Percentiles rank a stretch among this genome's conserved stretches.
Conservation (phyloP, 2,797 vertebrate species). For the Tapirus indicus region DNA sequence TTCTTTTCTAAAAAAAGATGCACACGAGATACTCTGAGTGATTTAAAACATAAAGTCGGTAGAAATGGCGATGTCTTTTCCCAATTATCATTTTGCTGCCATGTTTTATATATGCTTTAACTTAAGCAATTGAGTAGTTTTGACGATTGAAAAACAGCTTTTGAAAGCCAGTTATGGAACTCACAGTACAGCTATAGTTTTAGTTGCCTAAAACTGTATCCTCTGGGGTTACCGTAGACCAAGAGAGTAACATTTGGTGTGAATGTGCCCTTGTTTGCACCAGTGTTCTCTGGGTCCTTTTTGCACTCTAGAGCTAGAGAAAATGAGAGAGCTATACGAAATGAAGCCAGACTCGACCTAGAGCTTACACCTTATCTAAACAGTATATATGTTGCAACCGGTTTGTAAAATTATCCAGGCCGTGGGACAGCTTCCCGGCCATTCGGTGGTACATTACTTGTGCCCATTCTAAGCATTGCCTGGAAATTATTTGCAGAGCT, state of each 20-base stretch:
- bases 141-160: slow-evolving; percentile 46
- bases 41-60: slow-evolving; percentile 57
- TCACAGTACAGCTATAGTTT: neutral
- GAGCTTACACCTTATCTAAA: slow-evolving; percentile 42
- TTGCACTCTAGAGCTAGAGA: neutral
- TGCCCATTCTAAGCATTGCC: neutral
- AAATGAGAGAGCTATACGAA: neutral
- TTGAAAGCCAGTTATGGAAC: slow-evolving; percentile 4
- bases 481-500: slow-evolving; percentile 6
- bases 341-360: neutral
- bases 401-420: slow-evolving; percentile 15
- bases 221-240: neutral
- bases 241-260: slow-evolving; percentile 15
- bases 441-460: neutral
- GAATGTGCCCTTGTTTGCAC: slow-evolving; percentile 17
- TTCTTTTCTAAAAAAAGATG: slow-evolving; percentile 37
- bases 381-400: neutral
- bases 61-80: slow-evolving; percentile 52
- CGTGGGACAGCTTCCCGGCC: neutral
- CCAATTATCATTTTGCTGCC: neutral
- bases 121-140: slow-evolving; percentile 40
- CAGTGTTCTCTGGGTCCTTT: neutral
- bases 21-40: neutral
- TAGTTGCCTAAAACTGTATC: neutral
- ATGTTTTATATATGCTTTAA: neutral